Conservation (phyloP, 2,888 invertebrate species). For the Eristalinus sepulchralis region DNA sequence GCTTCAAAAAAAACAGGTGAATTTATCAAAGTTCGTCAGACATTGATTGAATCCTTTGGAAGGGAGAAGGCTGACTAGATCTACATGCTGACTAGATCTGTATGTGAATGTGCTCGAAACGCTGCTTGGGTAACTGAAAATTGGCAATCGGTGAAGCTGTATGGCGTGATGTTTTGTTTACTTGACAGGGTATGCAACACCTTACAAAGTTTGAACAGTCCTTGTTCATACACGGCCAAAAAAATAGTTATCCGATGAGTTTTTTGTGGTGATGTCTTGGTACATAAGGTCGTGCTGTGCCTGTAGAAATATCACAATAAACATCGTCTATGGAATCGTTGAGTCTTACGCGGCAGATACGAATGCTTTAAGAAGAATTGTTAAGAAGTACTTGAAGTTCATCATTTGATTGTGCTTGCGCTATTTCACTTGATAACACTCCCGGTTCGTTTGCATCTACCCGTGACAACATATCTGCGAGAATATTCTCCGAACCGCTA, state of each 20-base stretch:
- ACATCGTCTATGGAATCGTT: slow-evolving; percentile 5
- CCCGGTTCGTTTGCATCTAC: not conserved
- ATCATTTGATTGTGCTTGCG: no score
- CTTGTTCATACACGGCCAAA: slow-evolving; percentile 7
- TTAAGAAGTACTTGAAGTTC: no score
- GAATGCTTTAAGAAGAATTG: not conserved
- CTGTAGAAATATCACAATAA: slow-evolving; percentile 4
- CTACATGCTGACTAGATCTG: slow-evolving; percentile 20
- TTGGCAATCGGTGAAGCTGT: slow-evolving; percentile 3
- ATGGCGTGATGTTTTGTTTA: not conserved
- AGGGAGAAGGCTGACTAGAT: slow-evolving; percentile 12
- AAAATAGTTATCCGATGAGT: not conserved
- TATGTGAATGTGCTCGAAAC: slow-evolving; percentile 26
- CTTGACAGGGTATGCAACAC: not conserved
- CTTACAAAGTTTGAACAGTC: no score
- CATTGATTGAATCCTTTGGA: slow-evolving; percentile 21
- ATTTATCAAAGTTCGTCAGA: slow-evolving; percentile 24
- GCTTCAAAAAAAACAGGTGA: not conserved
- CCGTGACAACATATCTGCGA: slow-evolving; percentile 20
- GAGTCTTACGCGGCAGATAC: not conserved
- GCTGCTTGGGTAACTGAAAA: slow-evolving; percentile 8
- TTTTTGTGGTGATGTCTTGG: not conserved
- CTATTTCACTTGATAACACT: no score
- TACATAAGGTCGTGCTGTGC: slow-evolving; percentile 10
- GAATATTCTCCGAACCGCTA: slow-evolving; percentile 3